Conservation (phyloP, 2,797 vertebrate species). For the Propithecus deckenii region DNA sequence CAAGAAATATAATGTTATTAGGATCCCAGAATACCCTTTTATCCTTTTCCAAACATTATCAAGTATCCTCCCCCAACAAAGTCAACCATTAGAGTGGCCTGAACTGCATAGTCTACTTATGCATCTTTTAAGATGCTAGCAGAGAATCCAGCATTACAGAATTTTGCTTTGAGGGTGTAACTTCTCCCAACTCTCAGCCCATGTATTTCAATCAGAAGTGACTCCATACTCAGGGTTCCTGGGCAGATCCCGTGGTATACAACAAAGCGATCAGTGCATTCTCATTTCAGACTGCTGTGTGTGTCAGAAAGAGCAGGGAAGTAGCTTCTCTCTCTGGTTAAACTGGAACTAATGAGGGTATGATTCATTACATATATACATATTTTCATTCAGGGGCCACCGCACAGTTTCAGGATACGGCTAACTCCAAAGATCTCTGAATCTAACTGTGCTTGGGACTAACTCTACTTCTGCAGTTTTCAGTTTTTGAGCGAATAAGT, state of each 20-base stretch:
- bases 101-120: background rate
- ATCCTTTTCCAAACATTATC: background rate
- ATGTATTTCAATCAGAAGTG: background rate
- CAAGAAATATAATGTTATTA: background rate
- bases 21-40: background rate
- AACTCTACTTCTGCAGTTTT: background rate
- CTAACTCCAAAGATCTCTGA: background rate
- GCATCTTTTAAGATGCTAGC: background rate
- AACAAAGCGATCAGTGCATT: background rate
- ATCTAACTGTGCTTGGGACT: background rate
- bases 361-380: background rate
- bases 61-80: background rate
- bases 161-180: background rate
- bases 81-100: background rate
- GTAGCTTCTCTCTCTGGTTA: background rate
- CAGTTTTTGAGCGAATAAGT: background rate
- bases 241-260: background rate
- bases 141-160: background rate
- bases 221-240: background rate
- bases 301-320: background rate
- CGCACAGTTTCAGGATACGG: accelerated
- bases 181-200: background rate
- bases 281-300: background rate
- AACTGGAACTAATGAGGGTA: background rate
- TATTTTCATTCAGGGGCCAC: background rate